These are phyloP conservation scores for Eudasyphora cyanicolor DNA, from an alignment of 2,888 invertebrate species.

Conservation along the genomic window DNA sequence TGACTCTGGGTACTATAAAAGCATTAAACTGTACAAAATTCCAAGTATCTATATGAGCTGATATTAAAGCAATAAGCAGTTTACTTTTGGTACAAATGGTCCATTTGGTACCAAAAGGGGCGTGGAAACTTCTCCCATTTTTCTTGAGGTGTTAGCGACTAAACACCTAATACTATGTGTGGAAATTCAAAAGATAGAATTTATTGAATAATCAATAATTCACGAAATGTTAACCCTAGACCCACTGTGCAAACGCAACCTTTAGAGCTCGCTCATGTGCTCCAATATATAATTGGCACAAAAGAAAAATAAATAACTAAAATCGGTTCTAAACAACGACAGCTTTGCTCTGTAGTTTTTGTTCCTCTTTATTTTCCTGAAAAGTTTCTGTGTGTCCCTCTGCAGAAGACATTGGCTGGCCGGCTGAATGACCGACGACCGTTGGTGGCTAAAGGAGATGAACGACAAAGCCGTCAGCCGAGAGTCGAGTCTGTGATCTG, in stretches of 20 bases:
- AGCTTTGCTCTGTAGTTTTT: slow-evolving; percentile 41
- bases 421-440: slow-evolving; percentile 17
- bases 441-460: background rate
- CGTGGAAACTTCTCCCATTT: no score
- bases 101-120: no score
- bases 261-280: slow-evolving; percentile 74
- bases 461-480: background rate
- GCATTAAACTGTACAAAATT: no score
- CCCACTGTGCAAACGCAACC: background rate
- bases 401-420: slow-evolving; percentile 33
- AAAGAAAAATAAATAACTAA: slow-evolving; percentile 24
- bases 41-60: no score
- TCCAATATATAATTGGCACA: slow-evolving; percentile 61
- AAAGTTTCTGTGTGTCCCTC: slow-evolving; percentile 23
- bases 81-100: no score
- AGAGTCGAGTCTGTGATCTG: background rate
- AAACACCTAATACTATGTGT: no score
- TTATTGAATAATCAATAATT: slow-evolving; percentile 72
- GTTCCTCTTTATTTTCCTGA: background rate
- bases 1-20: no score
- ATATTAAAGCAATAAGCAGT: no score
- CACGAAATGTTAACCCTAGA: slow-evolving; percentile 74
- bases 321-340: slow-evolving; percentile 60
- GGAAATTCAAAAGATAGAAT: no score
- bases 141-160: no score